phyloP scores from a whole-genome alignment of 2,113 vertebrate species.

The Gobiocypris rarus region DNA sequence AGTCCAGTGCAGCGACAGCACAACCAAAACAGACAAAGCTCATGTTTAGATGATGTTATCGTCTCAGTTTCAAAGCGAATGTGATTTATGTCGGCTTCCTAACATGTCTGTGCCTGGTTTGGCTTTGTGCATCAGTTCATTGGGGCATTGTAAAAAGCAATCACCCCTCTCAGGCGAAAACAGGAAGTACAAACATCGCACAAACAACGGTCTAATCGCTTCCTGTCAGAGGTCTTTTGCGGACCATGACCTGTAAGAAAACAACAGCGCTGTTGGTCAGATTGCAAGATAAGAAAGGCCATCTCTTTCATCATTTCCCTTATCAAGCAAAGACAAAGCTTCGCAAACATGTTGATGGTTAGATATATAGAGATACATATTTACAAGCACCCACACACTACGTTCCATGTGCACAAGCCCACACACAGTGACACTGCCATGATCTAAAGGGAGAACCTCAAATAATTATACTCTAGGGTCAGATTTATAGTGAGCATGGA shows the following conservation, averaged over 20 bases:
- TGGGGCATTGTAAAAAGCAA: neutral
- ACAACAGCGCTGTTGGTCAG: constrained; percentile 53
- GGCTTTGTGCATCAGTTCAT: constrained; percentile 4
- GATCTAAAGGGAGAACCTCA: neutral
- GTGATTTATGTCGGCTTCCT: constrained; percentile 1
- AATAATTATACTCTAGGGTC: constrained; percentile 17
- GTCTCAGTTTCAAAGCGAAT: constrained; percentile 30
- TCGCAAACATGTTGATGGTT: constrained; percentile 4
- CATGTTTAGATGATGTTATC: constrained; percentile 37
- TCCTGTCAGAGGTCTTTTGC: constrained; percentile 39
- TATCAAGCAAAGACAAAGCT: neutral
- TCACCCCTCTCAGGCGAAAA: constrained; percentile 33
- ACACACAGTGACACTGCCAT: constrained; percentile 5
- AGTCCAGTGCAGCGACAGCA: neutral
- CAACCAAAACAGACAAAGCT: constrained; percentile 31
- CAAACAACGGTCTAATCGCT: constrained; percentile 28
- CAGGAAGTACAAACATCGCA: constrained; percentile 47
- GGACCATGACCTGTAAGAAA: constrained; percentile 16
- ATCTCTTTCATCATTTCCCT: constrained; percentile 39
- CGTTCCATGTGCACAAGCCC: constrained; percentile 24
- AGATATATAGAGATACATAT: constrained; percentile 1
- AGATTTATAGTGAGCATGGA: neutral
- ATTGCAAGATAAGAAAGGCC: constrained; percentile 38
- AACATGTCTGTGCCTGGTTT: constrained; percentile 22
- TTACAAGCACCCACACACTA: constrained; percentile 24